These are phyloP conservation scores for Brachyptera risi DNA, from an alignment of 2,888 invertebrate genomes.

Conservation along the genomic window DNA sequence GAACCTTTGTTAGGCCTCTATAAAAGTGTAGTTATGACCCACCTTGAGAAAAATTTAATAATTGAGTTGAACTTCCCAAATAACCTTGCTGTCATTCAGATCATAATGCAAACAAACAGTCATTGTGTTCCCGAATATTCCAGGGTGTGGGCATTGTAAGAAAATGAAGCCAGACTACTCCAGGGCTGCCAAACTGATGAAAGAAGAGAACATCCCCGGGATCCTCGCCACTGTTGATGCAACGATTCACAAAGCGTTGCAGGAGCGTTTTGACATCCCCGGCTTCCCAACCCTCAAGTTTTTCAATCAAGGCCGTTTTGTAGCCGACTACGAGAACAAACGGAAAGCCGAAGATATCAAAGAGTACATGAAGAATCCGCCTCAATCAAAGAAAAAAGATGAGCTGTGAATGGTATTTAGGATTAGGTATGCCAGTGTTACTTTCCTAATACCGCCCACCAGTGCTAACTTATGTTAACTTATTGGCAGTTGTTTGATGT, in stretches of 20 bases:
- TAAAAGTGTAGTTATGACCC: too few species aligned
- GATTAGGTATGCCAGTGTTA: conserved; percentile 9
- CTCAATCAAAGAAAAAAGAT: conserved; percentile 21
- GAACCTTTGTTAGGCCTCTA: too few species aligned
- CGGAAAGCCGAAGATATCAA: conserved; percentile 54
- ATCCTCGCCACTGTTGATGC: conserved; percentile 62
- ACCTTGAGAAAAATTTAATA: too few species aligned
- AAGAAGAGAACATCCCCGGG: conserved; percentile 44
- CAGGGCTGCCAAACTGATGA: conserved; percentile 51
- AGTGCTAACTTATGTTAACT: too few species aligned
- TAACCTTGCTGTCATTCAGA: too few species aligned
- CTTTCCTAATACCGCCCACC: conserved; percentile 19
- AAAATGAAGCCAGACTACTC: conserved; percentile 64
- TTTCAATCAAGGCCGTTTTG: conserved; percentile 51
- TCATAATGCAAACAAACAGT: too few species aligned
- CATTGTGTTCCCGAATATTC: too few species aligned
- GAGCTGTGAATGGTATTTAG: conserved; percentile 23
- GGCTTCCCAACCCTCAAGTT: conserved; percentile 67
- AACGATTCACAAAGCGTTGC: conserved; percentile 55
- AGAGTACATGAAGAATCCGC: conserved; percentile 46
- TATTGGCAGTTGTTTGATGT: too few species aligned
- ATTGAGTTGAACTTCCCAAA: too few species aligned
- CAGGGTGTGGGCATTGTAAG: conserved; percentile 72
- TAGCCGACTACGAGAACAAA: conserved; percentile 56
- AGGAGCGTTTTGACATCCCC: conserved; percentile 56